Conservation (phyloP, 2,113 vertebrate species). For the Seriola aureovittata region DNA sequence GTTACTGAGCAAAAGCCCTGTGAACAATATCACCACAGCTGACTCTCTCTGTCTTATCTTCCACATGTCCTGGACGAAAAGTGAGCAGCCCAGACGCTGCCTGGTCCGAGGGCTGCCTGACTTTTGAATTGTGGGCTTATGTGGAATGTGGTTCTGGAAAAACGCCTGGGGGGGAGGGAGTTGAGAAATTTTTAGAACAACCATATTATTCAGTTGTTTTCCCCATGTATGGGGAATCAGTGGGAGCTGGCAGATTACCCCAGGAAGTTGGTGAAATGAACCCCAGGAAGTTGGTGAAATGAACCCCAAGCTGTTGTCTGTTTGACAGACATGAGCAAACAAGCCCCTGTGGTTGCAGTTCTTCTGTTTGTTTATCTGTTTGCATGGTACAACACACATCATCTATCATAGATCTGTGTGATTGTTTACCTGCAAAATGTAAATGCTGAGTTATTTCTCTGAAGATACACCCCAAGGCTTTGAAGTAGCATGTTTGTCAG, state of each 20-base stretch:
- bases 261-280: conserved; percentile 33
- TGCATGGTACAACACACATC: conserved; percentile 18
- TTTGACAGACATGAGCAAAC: conserved; percentile 51
- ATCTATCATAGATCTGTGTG: conserved; percentile 4
- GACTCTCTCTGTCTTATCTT: conserved; percentile 46
- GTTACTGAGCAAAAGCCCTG: conserved; percentile 30
- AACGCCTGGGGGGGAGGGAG: conserved; percentile 44
- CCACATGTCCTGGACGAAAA: conserved; percentile 50
- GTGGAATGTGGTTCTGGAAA: conserved; percentile 58
- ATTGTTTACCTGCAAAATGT: conserved; percentile 13
- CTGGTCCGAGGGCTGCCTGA: conserved; percentile 43
- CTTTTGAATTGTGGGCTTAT: conserved; percentile 53
- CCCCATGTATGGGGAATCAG: conserved; percentile 35
- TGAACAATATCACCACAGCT: conserved; percentile 42
- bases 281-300: conserved; percentile 38
- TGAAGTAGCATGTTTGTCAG: conserved; percentile 22
- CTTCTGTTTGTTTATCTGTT: conserved; percentile 48
- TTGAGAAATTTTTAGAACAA: conserved; percentile 56
- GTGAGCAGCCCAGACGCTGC: conserved; percentile 20
- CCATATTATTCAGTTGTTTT: conserved; percentile 59
- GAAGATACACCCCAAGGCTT: conserved; percentile 16
- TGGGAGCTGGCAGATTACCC: conserved; percentile 35
- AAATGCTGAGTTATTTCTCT: conserved; percentile 4
- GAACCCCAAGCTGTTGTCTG: conserved; percentile 31
- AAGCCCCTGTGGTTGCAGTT: conserved; percentile 21